Base-by-base conservation (phyloP, 2,797 vertebrate genomes). In the Anableps anableps region DNA sequence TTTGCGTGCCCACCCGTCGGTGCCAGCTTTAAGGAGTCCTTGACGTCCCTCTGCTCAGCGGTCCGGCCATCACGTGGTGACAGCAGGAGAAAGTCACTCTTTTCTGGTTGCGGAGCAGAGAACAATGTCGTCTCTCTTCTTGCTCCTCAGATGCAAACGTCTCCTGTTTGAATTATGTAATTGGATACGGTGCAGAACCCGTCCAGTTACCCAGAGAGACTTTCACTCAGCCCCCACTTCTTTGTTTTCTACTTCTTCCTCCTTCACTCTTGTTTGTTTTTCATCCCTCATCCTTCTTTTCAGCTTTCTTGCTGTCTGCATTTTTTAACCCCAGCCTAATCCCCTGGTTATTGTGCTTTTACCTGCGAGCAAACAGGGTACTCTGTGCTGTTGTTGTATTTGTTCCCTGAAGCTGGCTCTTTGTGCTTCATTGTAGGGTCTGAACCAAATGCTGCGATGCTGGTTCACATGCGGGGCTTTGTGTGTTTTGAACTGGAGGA, bases 91-190 rank as follows among this genome's bases (percentile, higher is more conserved):
- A 87, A 85, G 82, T 80, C 31, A 2, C 74, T 90, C 82, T 86
- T 84, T 78, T 78, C 75, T 76, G 55, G 81, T 68, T 13, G 80
- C 79, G 80, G 43, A 86, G 81, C 72, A 23, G 72, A 81, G 90
- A 93, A 94, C 93, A 95, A 94, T 90, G 90, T 70, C 79, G 79
- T 85, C 88, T 93, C 70, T 93, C 86, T 89, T 86, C 80, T 86
- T 70, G 45, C 66, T 50, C 55, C 76, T 85, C 77, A 51, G 75
- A 91, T 88, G 76, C 60, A 43, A 90, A 77, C 29, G 48, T 88
- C 84, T 91, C 82, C 53, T 79, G 84, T 89, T 90, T 83, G 80
- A 86, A 51, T 92, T 87, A 81, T 93, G 94, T 88, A 91, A 94
- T 81, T 78, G 80, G 90, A 94, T 86, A 89, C 16, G 55, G 50